phyloP scores from a whole-genome alignment of 30 jellyfish, hydroid and myxozoan genomes.

The Aurelia aurita region DNA sequence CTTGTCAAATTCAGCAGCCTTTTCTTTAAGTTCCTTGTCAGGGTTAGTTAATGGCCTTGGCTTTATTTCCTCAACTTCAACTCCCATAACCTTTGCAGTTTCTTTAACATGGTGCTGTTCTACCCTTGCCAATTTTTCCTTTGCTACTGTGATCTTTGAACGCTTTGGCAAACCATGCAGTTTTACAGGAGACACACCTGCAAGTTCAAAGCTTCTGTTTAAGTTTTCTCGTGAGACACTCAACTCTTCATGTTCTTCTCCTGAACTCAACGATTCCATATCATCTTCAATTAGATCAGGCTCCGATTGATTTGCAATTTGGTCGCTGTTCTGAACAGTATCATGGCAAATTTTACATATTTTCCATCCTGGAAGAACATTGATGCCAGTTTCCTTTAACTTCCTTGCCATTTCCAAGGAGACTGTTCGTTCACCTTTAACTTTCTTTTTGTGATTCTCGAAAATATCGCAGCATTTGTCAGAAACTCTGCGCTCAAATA shows the following conservation, averaged over 20 bases:
- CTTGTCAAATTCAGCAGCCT: slow-evolving; percentile 27
- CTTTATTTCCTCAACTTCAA: not conserved
- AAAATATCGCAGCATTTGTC: not conserved
- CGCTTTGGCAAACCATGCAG: slow-evolving; percentile 16
- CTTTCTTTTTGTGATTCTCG: not conserved
- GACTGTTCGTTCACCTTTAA: not conserved
- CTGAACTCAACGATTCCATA: too few relatives aligned
- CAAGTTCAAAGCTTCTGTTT: not conserved
- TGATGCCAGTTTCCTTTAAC: not conserved
- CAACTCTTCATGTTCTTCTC: too few relatives aligned
- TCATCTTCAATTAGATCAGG: not conserved
- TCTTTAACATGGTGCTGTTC: not conserved
- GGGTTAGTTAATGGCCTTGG: not conserved
- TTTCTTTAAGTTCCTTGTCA: not conserved
- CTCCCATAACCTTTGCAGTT: not conserved
- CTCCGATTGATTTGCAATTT: not conserved
- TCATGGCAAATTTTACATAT: too few relatives aligned
- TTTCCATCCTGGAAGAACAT: not conserved
- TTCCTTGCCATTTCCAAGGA: not conserved
- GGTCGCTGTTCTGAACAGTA: not conserved
- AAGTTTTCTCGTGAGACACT: not conserved
- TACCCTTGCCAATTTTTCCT: not conserved
- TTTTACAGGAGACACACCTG: slow-evolving; percentile 36
- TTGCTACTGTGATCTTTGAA: slow-evolving; percentile 29
- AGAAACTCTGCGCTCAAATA: not conserved